Evolutionary conservation across 2,888 invertebrate species (phyloP).

Genomic region (Leptodirus hochenwartii): DNA sequence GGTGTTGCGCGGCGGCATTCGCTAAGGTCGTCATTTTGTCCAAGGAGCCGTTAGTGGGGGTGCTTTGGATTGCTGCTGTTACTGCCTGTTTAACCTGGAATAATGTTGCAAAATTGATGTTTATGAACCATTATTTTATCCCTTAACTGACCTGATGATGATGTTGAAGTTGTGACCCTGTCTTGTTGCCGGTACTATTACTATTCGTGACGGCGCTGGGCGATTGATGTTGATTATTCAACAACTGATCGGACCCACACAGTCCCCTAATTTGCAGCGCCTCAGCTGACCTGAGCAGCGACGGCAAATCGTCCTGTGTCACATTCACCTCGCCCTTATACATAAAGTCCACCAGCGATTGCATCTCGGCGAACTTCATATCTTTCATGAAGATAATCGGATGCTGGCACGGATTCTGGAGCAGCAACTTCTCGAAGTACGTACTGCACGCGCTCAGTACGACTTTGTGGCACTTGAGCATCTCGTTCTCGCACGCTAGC

Average conservation of each 20-base stretch:
- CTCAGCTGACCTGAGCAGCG: slow-evolving; percentile 67
- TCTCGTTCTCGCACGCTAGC: slow-evolving; percentile 70
- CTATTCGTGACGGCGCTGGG: too few species aligned
- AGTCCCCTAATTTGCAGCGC: slow-evolving; percentile 64
- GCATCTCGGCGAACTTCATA: slow-evolving; percentile 59
- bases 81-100: slow-evolving; percentile 17
- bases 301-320: slow-evolving; percentile 65
- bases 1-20: too few species aligned
- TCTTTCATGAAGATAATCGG: slow-evolving; percentile 72
- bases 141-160: too few species aligned
- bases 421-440: slow-evolving; percentile 60
- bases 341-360: slow-evolving; percentile 77
- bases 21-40: too few species aligned
- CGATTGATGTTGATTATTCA: slow-evolving; percentile 25
- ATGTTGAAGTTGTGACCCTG: too few species aligned
- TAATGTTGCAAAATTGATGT: slow-evolving; percentile 24
- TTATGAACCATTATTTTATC: too few species aligned
- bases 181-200: too few species aligned
- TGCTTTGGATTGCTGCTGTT: slow-evolving; percentile 4
- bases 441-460: slow-evolving; percentile 73
- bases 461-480: slow-evolving; percentile 73
- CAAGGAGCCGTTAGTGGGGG: too few species aligned
- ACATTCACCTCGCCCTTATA: slow-evolving; percentile 81
- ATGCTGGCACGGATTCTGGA: slow-evolving; percentile 73
- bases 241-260: slow-evolving; percentile 27